Percentiles rank a stretch among this genome's conserved stretches.
phyloP scores from a whole-genome alignment of 2,113 vertebrate genomes.

The Peromyscus leucopus region DNA sequence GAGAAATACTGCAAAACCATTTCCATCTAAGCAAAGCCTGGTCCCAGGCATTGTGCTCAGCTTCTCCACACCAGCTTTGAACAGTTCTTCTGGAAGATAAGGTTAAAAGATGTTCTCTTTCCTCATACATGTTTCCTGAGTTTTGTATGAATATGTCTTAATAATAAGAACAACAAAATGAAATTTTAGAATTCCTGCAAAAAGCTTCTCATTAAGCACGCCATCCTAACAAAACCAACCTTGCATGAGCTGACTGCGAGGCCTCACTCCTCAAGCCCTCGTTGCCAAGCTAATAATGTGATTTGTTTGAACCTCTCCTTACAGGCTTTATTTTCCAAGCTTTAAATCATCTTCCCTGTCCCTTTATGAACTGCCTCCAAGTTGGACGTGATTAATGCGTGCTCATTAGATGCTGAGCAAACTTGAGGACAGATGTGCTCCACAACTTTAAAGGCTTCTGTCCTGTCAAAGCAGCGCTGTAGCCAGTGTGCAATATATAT shows the following conservation, averaged over 20 bases:
- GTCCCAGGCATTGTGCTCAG: neutral
- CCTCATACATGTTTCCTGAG: neutral
- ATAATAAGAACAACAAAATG: slow-evolving; percentile 52
- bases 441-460: slow-evolving; percentile 72
- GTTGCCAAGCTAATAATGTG: slow-evolving; percentile 73
- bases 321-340: slow-evolving; percentile 74
- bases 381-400: slow-evolving; percentile 74
- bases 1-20: neutral
- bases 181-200: slow-evolving; percentile 34
- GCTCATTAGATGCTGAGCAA: slow-evolving; percentile 77
- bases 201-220: slow-evolving; percentile 54
- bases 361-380: slow-evolving; percentile 79
- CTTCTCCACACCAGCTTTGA: slow-evolving; percentile 23
- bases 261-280: slow-evolving; percentile 55
- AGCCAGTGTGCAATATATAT: slow-evolving; percentile 70
- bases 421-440: slow-evolving; percentile 69
- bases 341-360: slow-evolving; percentile 79
- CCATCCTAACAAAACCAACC: slow-evolving; percentile 54
- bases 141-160: slow-evolving; percentile 25
- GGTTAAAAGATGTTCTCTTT: slow-evolving; percentile 42
- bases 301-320: slow-evolving; percentile 80
- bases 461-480: slow-evolving; percentile 65
- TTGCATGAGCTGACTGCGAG: slow-evolving; percentile 63
- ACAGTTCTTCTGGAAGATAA: neutral
- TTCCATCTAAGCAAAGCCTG: slow-evolving; percentile 38